Conservation (phyloP, 2,113 vertebrate genomes). For the Cochlearius cochlearius region DNA sequence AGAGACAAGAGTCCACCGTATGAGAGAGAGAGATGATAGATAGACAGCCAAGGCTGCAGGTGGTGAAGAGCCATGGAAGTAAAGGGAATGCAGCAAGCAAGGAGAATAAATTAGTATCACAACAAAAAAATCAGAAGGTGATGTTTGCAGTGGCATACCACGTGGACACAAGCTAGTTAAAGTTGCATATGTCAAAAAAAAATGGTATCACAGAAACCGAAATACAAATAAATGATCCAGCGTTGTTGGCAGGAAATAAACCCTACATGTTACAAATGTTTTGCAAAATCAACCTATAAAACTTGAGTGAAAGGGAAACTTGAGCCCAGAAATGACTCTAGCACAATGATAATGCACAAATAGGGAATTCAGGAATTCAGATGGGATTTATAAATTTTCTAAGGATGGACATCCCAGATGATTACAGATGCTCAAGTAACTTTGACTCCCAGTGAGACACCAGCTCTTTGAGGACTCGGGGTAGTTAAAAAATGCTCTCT, state of each 20-base stretch:
- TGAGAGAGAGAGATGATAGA: neutral
- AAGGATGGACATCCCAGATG: neutral
- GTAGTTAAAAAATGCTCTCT: neutral
- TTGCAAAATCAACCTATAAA: neutral
- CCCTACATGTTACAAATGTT: neutral
- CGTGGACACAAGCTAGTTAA: neutral
- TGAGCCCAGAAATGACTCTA: neutral
- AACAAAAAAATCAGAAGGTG: neutral
- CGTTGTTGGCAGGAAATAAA: neutral
- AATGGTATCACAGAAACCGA: neutral
- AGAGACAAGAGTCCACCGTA: neutral
- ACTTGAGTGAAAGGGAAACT: neutral
- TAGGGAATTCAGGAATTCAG: neutral
- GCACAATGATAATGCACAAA: neutral
- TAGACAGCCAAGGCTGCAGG: neutral
- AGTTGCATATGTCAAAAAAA: neutral
- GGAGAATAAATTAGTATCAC: neutral
- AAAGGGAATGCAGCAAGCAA: neutral
- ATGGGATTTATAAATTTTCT: neutral
- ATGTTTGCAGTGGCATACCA: fast-evolving
- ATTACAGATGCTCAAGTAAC: neutral
- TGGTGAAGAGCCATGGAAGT: neutral
- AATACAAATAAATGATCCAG: neutral
- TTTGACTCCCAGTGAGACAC: neutral
- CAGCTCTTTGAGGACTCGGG: neutral